Evolutionary conservation across 2,888 invertebrate genomes (phyloP), one percentile per base, ranked within the genome.

Genomic region (Apoda limacodes): DNA sequence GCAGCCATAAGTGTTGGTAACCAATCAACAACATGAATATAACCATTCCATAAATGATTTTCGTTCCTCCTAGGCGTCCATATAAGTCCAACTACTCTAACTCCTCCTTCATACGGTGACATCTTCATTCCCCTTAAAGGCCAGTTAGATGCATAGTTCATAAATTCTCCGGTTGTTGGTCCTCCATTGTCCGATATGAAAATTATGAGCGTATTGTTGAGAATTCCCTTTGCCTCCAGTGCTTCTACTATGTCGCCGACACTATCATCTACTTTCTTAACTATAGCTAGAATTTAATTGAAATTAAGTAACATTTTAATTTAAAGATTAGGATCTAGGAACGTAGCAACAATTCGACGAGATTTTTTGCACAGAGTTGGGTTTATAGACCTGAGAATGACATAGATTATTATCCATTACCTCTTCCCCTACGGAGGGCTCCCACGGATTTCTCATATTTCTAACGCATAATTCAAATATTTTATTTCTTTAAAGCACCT

Each of bases 101-200:
- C 75, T 0, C 89, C 95, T 4, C 95, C 96, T 66, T 96, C 95
- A 75, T 88, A 93, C 0, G 92, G 78, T 0, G 89, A 85, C 56
- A 86, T 82, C 68, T 96, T 95, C 53, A 53, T 43, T 23, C 92
- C 92, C 60, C 89, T 82, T 7, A 92, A 60, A n/a, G 92, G 92
- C 82, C 85, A 90, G 65, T 92, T 92, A 11, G 90, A 90, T 6
- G 87, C 92, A 27, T 85, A 84, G 64, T 93, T 95, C 28, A 81
- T 58, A 52, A 87, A 86, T 27, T 83, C 50, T 0, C 92, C 93
- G 32, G 83, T 72, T 1, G 92, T 88, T 27, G 91, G 90, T 0
- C 88, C 92, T 1, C 95, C 94, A 58, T 96, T 96, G 59, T 96
- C 97, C 9, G 93, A 89, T 45, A 90, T 85, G 58, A 96, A 97